Percentiles rank a stretch among this genome's conserved stretches.
These are phyloP conservation scores for Dipodomys ordii DNA, from an alignment of 2,113 vertebrate species.

Conservation along the genomic window DNA sequence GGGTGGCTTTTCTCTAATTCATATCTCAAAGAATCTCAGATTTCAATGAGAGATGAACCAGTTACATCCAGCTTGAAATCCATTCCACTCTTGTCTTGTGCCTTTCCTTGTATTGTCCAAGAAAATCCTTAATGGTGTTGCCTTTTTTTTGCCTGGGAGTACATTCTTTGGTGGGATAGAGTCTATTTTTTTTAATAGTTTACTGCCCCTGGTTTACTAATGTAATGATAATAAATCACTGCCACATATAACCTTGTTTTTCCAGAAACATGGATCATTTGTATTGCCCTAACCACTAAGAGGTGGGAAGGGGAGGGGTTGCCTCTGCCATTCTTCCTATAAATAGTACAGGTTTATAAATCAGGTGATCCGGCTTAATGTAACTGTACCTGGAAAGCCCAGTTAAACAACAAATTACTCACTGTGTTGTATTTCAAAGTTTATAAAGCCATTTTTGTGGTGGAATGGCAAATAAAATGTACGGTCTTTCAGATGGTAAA, in stretches of 20 bases:
- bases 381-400: background rate
- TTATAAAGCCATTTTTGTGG: slow-evolving; percentile 45
- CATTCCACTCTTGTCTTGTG: slow-evolving; percentile 55
- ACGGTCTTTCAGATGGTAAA: slow-evolving; percentile 40
- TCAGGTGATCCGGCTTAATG: background rate
- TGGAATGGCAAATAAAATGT: background rate
- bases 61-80: background rate
- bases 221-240: slow-evolving; percentile 55
- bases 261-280: slow-evolving; percentile 7
- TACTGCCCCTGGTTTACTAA: slow-evolving; percentile 40
- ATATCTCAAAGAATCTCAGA: background rate
- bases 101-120: slow-evolving; percentile 71
- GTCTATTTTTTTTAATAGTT: slow-evolving; percentile 40
- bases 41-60: slow-evolving; percentile 19
- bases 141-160: slow-evolving; percentile 63
- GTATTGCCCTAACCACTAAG: background rate
- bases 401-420: background rate
- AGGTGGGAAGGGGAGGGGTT: background rate
- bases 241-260: slow-evolving; percentile 50
- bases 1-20: slow-evolving; percentile 53
- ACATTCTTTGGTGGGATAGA: slow-evolving; percentile 35
- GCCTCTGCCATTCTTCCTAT: background rate
- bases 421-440: slow-evolving; percentile 50
- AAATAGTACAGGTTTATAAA: background rate
- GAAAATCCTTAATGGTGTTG: slow-evolving; percentile 47